Evolutionary conservation across 2,113 vertebrate genomes (phyloP).

Genomic region (Oreocharis arfaki): DNA sequence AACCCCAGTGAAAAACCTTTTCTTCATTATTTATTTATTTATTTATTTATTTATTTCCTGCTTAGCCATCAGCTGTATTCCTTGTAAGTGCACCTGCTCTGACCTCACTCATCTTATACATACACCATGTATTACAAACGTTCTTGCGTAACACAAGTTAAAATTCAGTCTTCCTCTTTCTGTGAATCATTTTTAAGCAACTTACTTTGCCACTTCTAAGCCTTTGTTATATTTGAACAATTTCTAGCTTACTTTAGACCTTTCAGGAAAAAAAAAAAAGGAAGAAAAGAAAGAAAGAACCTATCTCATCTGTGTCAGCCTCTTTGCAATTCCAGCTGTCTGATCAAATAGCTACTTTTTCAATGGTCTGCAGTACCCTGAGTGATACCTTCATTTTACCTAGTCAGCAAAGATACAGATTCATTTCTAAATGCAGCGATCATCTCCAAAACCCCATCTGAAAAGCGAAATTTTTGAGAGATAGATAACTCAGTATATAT

Average conservation of each 20-base stretch:
- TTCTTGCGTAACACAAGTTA: background rate
- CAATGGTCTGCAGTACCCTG: background rate
- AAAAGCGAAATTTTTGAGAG: background rate
- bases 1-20: background rate
- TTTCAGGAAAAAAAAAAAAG: background rate
- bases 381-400: background rate
- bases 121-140: background rate
- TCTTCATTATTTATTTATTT: background rate
- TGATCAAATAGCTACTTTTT: background rate
- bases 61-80: background rate
- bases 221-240: background rate
- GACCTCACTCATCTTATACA: background rate
- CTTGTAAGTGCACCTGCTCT: background rate
- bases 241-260: background rate
- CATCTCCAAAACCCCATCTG: background rate
- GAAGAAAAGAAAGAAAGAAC: accelerated
- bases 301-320: background rate
- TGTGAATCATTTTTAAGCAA: background rate
- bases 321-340: background rate
- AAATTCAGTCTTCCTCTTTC: background rate
- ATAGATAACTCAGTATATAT: background rate
- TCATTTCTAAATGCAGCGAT: background rate
- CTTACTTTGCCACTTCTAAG: background rate
- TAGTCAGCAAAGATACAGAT: background rate
- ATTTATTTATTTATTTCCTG: background rate